Percentiles rank a stretch among this genome's conserved stretches.
Evolutionary conservation across 2,888 invertebrate genomes (phyloP).

Genomic region (Allacma fusca): DNA sequence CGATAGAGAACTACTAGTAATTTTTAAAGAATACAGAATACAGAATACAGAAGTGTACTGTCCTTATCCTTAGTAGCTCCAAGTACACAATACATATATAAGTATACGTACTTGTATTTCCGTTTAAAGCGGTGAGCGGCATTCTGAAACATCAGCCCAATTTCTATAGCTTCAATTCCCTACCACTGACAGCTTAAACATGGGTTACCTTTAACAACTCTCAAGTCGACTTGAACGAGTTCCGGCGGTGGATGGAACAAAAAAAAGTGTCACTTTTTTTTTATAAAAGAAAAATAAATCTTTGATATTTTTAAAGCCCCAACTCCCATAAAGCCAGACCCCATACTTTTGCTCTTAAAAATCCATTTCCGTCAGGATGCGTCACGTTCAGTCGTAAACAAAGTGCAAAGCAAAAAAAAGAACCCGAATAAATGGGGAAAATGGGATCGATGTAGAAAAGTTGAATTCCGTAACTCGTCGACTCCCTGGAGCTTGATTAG

Average conservation of each 20-base stretch:
- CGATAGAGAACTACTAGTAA: too few species aligned
- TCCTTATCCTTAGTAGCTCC: too few species aligned
- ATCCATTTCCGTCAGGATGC: not conserved
- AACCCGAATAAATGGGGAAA: too few species aligned
- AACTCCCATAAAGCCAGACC: not conserved
- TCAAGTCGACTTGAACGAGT: slow-evolving; percentile 30
- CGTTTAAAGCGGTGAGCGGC: too few species aligned
- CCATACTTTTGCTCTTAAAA: slow-evolving; percentile 7
- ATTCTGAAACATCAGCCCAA: too few species aligned
- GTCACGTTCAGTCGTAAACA: slow-evolving; percentile 9
- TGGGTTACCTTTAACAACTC: slow-evolving; percentile 4
- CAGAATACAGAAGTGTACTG: too few species aligned
- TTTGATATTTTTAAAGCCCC: not conserved
- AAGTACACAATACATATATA: too few species aligned
- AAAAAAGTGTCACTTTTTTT: not conserved
- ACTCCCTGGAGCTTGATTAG: slow-evolving; percentile 32
- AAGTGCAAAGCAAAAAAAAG: not conserved
- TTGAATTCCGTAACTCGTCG: not conserved
- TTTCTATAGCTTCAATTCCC: not conserved
- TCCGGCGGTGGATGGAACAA: not conserved
- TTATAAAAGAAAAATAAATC: not conserved
- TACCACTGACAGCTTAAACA: slow-evolving; percentile 31
- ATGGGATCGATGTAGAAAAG: not conserved
- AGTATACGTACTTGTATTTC: too few species aligned
- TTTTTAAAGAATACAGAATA: too few species aligned